A percentile compares a stretch with the other conserved stretches of the same genome.
phyloP scores from a whole-genome alignment of 1,140 invertebrate species.

The Drosophila athabasca region DNA sequence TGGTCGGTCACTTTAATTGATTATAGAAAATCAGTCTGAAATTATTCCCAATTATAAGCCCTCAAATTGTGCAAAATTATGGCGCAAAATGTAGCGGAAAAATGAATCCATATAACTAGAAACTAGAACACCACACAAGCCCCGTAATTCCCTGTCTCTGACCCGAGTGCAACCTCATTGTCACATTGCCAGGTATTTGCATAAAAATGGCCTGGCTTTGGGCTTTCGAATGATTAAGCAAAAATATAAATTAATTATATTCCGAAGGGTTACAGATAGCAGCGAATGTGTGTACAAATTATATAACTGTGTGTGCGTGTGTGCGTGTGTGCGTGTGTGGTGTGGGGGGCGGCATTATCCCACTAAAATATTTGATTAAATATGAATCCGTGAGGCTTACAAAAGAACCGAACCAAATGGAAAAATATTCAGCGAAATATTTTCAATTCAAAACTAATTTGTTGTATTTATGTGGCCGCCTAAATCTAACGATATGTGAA shows the following conservation, averaged over 20 bases:
- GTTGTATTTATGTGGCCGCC: constrained; percentile 15
- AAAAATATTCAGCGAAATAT: too few species aligned
- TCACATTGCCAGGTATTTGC: constrained; percentile 48
- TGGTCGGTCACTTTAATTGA: constrained; percentile 3
- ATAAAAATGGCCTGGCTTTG: constrained; percentile 15
- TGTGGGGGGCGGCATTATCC: constrained; percentile 20
- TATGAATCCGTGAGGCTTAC: not conserved
- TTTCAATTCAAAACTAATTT: constrained; percentile 41
- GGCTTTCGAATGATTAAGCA: constrained; percentile 16
- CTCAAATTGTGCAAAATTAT: constrained; percentile 26
- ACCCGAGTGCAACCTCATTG: constrained; percentile 19
- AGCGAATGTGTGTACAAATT: not conserved
- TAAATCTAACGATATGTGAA: too few species aligned
- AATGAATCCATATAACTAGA: constrained; percentile 19
- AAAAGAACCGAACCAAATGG: constrained; percentile 17
- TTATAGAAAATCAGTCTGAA: constrained; percentile 3
- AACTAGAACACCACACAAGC: constrained; percentile 7
- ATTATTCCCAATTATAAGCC: constrained; percentile 24
- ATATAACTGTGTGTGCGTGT: not conserved
- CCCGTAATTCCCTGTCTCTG: not conserved
- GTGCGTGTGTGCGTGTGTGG: too few species aligned
- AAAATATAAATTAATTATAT: constrained; percentile 54
- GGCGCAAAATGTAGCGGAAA: constrained; percentile 19
- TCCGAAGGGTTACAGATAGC: not conserved
- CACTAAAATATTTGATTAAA: constrained; percentile 39